Evolutionary conservation across 2,113 vertebrate genomes (phyloP).

Genomic region (Enhydra lutris): DNA sequence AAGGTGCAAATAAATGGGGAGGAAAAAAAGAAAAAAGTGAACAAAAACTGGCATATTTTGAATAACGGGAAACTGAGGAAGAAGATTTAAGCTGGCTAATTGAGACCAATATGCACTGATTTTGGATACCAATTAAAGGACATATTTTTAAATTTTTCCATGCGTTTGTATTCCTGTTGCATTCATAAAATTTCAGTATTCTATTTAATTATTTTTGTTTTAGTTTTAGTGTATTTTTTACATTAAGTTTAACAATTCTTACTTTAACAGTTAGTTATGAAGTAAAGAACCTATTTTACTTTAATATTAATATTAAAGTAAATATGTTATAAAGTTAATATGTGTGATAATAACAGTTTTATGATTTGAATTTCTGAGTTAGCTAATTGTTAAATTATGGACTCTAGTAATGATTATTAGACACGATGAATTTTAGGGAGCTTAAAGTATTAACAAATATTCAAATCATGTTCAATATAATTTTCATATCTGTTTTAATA

Average conservation of each 20-base stretch:
- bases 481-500: neutral
- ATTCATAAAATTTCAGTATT: neutral
- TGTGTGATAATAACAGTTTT: neutral
- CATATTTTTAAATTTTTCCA: neutral
- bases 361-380: neutral
- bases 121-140: neutral
- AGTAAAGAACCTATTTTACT: neutral
- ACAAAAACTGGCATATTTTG: neutral
- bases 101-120: neutral
- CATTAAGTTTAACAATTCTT: neutral
- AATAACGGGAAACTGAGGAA: neutral
- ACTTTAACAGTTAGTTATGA: neutral
- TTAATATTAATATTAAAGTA: too few species aligned
- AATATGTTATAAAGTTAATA: too few species aligned
- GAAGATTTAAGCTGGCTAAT: neutral
- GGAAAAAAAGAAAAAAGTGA: neutral
- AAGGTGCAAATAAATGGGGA: neutral
- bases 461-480: neutral
- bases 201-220: neutral
- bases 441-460: neutral
- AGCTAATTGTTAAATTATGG: neutral
- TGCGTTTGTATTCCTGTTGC: neutral
- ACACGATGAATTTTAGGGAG: neutral
- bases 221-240: neutral
- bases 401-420: neutral